Evolutionary conservation across 1,140 invertebrate species (phyloP), one percentile per base, ranked within the genome.

Genomic region (Sitodiplosis mosellana): DNA sequence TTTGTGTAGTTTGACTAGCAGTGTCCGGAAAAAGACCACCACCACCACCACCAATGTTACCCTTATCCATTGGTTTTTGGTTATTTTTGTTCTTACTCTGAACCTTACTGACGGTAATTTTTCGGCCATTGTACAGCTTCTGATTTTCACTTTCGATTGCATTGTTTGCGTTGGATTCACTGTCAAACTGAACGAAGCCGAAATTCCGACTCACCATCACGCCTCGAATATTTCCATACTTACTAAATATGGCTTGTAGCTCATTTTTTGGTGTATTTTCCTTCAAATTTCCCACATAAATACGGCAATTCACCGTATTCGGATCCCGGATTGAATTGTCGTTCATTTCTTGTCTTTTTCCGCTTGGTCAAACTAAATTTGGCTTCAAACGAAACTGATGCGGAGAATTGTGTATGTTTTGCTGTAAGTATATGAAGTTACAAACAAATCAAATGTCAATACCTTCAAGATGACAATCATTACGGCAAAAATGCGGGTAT

Each of bases 111-210:
- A 77, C 75, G 49, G 59, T 70, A 50, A 86, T 60, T 54, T 69
- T 71, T 59, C 75, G 75, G 2, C 81, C 81, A 61, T 80, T 77
- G 50, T 86, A 76, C 37, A 77, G 66, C 44, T 73, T 71, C 8
- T 76, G 77, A 64, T 80, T 72, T 52, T 83, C 77, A 49, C 74
- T 72, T 44, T 70, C 59, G 21, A 87, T 83, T 45, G 84, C 85
- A 51, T 72, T 70, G 46, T 76, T 73, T 5, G 83, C 86, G 58
- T 77, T 69, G 18, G 73, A 68, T 56, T 88, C 85, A 37, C 71
- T 69, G 45, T 80, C 79, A 69, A 80, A 90, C 56, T 91, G 87
- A 6, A 90, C 77, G 65, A 90, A 91, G 36, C 81, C 86, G 69
- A 86, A 90, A 33, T 12, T 14, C 2, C 41, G 74, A 53, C 85